Conservation (phyloP, 2,113 vertebrate genomes). For the Perccottus glenii region DNA sequence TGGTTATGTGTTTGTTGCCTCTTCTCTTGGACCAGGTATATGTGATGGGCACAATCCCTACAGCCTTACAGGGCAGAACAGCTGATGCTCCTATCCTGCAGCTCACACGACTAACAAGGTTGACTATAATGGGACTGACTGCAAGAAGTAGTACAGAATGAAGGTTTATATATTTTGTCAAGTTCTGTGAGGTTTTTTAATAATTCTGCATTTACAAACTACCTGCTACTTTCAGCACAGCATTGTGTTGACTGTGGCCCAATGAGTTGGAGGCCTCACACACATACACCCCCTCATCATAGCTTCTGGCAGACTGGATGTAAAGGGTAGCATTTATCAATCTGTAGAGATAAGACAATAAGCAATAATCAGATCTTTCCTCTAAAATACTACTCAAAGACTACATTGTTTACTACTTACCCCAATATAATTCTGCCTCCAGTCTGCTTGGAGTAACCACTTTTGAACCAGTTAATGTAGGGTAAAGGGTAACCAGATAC, state of each 20-base stretch:
- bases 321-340: constrained; percentile 72
- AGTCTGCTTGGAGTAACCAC: constrained; percentile 71
- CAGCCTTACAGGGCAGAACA: constrained; percentile 72
- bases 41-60: constrained; percentile 74
- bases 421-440: constrained; percentile 72
- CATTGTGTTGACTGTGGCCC: constrained; percentile 61
- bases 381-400: not conserved
- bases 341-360: constrained; percentile 55
- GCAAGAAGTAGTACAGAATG: not conserved
- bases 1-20: constrained; percentile 12
- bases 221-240: constrained; percentile 75
- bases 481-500: constrained; percentile 75
- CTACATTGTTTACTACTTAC: constrained; percentile 30
- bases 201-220: constrained; percentile 11
- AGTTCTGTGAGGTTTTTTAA: not conserved
- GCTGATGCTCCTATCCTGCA: constrained; percentile 56
- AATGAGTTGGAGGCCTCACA: constrained; percentile 75
- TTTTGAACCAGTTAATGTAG: constrained; percentile 77
- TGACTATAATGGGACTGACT: constrained; percentile 79
- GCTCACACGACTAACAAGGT: constrained; percentile 50
- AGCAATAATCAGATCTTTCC: not conserved
- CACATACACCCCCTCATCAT: constrained; percentile 77
- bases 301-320: constrained; percentile 74
- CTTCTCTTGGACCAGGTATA: constrained; percentile 71
- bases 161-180: not conserved